Conservation (phyloP, 2,797 vertebrate genomes). For the Lagorchestes hirsutus region DNA sequence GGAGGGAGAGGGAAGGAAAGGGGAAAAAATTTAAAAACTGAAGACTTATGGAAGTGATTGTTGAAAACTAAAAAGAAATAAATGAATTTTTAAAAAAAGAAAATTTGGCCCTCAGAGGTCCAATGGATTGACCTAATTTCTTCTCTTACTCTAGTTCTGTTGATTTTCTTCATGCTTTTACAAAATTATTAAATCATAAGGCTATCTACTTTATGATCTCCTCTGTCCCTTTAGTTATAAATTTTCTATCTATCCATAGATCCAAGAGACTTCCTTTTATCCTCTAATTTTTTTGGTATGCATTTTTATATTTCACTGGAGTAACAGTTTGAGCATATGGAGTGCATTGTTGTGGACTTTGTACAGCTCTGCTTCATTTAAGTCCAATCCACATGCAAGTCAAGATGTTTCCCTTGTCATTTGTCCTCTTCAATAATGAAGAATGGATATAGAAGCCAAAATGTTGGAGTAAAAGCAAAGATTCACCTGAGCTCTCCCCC, state of each 20-base stretch:
- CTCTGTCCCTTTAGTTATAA: not conserved
- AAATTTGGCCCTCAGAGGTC: not conserved
- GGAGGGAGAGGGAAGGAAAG: too few species aligned
- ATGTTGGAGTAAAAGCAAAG: too few species aligned
- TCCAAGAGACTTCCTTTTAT: not conserved
- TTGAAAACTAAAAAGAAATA: too few species aligned
- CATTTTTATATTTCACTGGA: not conserved
- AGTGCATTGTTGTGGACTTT: not conserved
- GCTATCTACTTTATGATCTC: not conserved
- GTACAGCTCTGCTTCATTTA: too few species aligned
- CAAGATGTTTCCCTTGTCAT: too few species aligned
- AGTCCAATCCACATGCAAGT: too few species aligned
- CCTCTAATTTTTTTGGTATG: not conserved
- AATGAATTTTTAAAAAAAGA: not conserved
- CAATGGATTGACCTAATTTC: not conserved
- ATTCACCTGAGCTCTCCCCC: too few species aligned
- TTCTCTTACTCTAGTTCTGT: not conserved
- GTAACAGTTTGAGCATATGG: not conserved
- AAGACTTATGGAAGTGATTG: too few species aligned
- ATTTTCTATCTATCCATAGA: not conserved
- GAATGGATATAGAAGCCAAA: too few species aligned
- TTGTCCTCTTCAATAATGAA: too few species aligned
- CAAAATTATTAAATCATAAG: not conserved
- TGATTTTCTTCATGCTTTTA: not conserved
- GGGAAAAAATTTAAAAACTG: too few species aligned